Percentiles rank a stretch among this genome's conserved stretches.
Conservation (phyloP, 2,113 vertebrate genomes). For the Sarotherodon lohbergeri region DNA sequence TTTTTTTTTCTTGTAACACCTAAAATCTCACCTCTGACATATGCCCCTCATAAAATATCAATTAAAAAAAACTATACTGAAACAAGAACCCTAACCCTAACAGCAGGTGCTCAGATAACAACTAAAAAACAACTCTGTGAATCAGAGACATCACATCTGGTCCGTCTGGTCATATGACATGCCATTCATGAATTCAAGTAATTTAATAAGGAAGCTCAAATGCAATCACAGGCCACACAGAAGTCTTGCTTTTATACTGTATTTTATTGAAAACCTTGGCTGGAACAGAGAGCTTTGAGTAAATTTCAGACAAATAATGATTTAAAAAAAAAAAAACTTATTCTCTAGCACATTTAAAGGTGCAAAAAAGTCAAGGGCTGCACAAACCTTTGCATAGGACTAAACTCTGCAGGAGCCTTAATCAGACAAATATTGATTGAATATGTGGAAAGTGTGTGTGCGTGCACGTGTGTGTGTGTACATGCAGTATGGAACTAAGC, state of each 20-base stretch:
- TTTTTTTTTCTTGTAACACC: neutral
- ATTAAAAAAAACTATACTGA: neutral
- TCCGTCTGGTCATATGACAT: neutral
- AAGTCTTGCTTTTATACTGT: neutral
- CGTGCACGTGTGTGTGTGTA: neutral
- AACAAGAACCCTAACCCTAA: neutral
- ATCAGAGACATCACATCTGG: neutral
- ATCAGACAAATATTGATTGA: neutral
- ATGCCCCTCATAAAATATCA: neutral
- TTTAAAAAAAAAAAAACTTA: neutral
- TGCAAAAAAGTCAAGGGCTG: slow-evolving; percentile 30
- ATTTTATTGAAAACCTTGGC: slow-evolving; percentile 45
- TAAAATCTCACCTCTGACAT: neutral
- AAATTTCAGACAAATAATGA: slow-evolving; percentile 17
- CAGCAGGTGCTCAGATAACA: neutral
- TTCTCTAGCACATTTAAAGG: slow-evolving; percentile 36
- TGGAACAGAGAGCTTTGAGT: slow-evolving; percentile 19
- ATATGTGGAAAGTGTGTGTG: neutral
- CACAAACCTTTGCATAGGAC: slow-evolving; percentile 59
- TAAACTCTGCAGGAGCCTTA: slow-evolving; percentile 38
- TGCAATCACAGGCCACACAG: neutral
- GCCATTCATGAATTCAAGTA: neutral
- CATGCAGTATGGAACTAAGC: neutral
- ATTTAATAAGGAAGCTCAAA: neutral
- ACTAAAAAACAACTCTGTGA: neutral